These are phyloP conservation scores for Panonychus citri DNA, from an alignment of 1,140 invertebrate species.

Conservation along the genomic window DNA sequence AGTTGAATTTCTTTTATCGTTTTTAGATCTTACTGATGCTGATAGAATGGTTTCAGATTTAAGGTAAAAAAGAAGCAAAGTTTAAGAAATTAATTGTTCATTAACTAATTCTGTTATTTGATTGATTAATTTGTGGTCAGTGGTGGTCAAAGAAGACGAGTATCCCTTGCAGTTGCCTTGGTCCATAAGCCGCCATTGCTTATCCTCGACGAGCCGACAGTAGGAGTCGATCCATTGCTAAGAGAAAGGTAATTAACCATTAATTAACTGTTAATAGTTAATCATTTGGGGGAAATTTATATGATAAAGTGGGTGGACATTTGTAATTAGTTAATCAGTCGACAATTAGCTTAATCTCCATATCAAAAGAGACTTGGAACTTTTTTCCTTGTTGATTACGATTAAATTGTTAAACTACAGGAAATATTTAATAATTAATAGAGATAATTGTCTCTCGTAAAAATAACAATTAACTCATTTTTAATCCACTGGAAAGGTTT, in stretches of 20 bases:
- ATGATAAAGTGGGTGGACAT: background rate
- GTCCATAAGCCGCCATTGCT: conserved; percentile 27
- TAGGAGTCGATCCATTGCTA: conserved; percentile 31
- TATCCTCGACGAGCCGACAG: conserved; percentile 39
- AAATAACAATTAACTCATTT: too few relatives aligned
- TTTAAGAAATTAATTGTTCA: background rate
- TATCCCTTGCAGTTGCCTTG: conserved; percentile 51
- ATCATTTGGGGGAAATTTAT: too few relatives aligned
- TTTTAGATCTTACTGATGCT: conserved; percentile 52
- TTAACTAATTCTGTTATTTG: background rate
- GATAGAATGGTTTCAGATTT: conserved; percentile 48
- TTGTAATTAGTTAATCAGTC: background rate
- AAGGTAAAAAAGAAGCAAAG: conserved; percentile 29
- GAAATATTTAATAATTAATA: too few relatives aligned
- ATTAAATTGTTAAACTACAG: too few relatives aligned
- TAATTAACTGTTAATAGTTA: too few relatives aligned
- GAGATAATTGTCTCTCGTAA: too few relatives aligned
- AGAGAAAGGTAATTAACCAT: background rate
- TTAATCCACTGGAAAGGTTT: too few relatives aligned
- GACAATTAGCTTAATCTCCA: background rate
- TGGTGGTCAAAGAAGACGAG: conserved; percentile 71
- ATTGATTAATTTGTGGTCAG: conserved; percentile 24
- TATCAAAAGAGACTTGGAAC: too few relatives aligned
- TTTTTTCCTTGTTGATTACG: too few relatives aligned
- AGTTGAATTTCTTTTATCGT: conserved; percentile 61